Conservation (phyloP, 2,797 vertebrate genomes). For the Pyrocephalus nanus region DNA sequence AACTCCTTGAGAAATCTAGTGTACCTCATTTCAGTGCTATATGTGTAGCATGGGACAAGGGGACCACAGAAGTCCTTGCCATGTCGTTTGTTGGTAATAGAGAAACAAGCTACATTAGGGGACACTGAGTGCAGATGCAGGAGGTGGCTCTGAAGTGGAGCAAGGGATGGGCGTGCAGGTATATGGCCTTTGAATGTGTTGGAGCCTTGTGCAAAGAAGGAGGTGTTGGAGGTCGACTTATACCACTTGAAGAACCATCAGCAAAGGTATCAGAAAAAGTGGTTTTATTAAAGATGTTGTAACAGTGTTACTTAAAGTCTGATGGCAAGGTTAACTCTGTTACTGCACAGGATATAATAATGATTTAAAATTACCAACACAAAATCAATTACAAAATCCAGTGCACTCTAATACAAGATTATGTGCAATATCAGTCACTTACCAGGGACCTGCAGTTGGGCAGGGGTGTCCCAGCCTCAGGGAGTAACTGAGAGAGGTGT, state of each 20-base stretch:
- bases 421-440: rapidly evolving
- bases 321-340: background rate
- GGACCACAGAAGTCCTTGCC: background rate
- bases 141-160: background rate
- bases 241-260: rapidly evolving
- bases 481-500: background rate
- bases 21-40: background rate
- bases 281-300: background rate
- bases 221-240: rapidly evolving
- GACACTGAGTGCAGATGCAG: background rate
- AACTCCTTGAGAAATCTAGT: background rate
- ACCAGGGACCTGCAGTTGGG: background rate
- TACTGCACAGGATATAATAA: background rate
- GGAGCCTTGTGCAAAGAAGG: background rate
- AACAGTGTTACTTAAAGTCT: background rate
- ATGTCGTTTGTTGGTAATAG: background rate
- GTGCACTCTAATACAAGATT: background rate
- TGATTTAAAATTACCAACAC: background rate
- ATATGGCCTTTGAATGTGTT: background rate
- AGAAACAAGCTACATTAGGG: background rate
- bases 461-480: background rate
- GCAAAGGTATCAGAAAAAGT: background rate
- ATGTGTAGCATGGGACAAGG: background rate
- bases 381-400: background rate
- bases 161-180: background rate